A percentile compares a stretch with the other conserved stretches of the same genome.
Conservation (phyloP, 2,797 vertebrate genomes). For the Rhincodon typus region DNA sequence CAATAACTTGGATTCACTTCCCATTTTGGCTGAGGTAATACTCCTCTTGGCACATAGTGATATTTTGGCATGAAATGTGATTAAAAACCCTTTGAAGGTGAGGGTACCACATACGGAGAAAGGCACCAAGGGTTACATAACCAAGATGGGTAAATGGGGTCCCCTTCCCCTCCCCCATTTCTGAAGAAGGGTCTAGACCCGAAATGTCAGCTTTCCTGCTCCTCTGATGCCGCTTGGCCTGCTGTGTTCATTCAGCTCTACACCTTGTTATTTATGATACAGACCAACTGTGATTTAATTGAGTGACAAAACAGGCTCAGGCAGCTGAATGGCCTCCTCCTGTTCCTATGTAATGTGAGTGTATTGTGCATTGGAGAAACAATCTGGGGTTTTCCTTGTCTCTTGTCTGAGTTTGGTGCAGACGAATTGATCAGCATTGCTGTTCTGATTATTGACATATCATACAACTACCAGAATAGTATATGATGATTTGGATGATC, state of each 20-base stretch:
- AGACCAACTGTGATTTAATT: neutral
- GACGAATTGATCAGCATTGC: neutral
- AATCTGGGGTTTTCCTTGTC: neutral
- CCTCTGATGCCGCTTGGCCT: no score
- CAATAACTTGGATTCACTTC: no score
- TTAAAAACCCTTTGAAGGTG: no score
- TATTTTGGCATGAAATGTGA: no score
- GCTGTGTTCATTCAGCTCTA: no score
- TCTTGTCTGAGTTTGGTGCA: neutral
- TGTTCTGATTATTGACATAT: neutral
- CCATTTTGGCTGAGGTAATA: no score
- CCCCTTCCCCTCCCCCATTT: no score
- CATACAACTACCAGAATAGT: neutral
- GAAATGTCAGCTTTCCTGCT: no score
- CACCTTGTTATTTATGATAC: neutral
- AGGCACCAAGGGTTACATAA: neutral
- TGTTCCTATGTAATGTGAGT: neutral
- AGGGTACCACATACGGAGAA: no score
- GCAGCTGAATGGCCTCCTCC: neutral
- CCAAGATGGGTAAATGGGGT: neutral
- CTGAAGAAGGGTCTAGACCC: no score
- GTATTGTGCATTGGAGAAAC: neutral
- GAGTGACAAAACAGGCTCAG: neutral
- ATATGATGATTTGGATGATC: neutral
- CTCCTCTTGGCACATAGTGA: no score